Base-by-base conservation (phyloP, 2,113 vertebrate species). In the Xenus cinereus region DNA sequence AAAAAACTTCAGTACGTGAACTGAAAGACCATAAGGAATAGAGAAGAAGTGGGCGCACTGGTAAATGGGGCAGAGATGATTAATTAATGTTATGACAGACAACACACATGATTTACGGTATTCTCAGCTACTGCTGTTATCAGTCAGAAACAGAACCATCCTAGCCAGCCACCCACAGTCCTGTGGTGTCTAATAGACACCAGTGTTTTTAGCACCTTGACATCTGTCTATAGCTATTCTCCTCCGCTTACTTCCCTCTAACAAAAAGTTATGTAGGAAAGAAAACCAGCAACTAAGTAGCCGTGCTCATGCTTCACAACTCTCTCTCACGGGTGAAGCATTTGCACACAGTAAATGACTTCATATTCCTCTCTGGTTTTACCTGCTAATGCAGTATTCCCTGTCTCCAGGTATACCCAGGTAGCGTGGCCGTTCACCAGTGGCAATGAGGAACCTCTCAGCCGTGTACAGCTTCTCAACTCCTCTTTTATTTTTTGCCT, bases 351-450 rank as follows among this genome's bases (percentile, higher is more conserved):
- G 54, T 27, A 3, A 78, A 66, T 46, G 11, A 46, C n/a, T 75
- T n/a, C 28, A 32, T n/a, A 63, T 35, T 91, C 26, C 30, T 57
- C 33, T 6, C 28, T 26, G 33, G 2, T 77, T 76, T 97, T 86
- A 99, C 98, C 99, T 99, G 97, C 98, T 99, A 78, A 99, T 98
- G 95, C 99, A 99, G 94, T 98, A 97, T 43, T 99, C 98, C 75
- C 88, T 98, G 92, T 98, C 98, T 48, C 98, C 99, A 30, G 97
- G 98, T 85, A 99, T 94, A 51, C 92, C 98, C 81, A 97, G 91
- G 87, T 98, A 99, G 24, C 98, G 98, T 7, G 98, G 98, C 37
- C 98, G 97, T 88, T 98, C 98, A 80, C 99, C 98, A 6, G 98
- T 98, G 37, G 99, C 98, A 53, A 99, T 97, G 77, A 99, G 97